Conservation (phyloP, 2,888 invertebrate species). For the Rhorus exstirpatorius region DNA sequence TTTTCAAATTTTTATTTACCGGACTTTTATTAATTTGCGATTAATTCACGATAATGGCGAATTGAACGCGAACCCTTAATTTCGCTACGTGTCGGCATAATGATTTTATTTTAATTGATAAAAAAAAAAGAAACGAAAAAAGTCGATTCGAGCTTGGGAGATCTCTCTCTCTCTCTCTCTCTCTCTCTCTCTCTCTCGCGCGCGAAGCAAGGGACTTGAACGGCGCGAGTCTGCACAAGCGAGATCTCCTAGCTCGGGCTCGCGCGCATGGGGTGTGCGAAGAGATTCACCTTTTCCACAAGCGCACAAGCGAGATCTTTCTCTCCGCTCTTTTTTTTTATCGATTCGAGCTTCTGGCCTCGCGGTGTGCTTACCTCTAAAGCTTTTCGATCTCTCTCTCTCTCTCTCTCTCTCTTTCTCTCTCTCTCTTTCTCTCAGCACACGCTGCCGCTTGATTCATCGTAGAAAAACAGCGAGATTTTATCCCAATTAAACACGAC, state of each 20-base stretch:
- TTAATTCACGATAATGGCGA: too few relatives aligned
- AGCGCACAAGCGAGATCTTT: constrained; percentile 53
- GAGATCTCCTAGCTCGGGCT: constrained; percentile 23
- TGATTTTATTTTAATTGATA: not conserved
- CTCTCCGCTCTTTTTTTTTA: constrained; percentile 3
- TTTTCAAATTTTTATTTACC: too few relatives aligned
- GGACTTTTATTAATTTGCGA: too few relatives aligned
- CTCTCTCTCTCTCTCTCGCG: not conserved
- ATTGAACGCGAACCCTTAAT: too few relatives aligned
- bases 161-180: not conserved
- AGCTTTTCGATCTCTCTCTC: constrained; percentile 61
- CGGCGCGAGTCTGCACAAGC: constrained; percentile 29
- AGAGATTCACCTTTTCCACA: constrained; percentile 47
- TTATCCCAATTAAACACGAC: constrained; percentile 82
- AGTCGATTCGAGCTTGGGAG: not conserved
- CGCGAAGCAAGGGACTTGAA: constrained; percentile 1
- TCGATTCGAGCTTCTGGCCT: constrained; percentile 49
- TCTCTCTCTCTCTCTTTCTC: constrained; percentile 39
- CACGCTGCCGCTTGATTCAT: constrained; percentile 76
- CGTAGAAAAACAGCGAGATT: constrained; percentile 81
- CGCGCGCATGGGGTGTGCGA: not conserved
- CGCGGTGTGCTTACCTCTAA: constrained; percentile 52
- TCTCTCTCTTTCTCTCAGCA: constrained; percentile 25
- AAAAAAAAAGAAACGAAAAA: not conserved
- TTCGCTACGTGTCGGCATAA: too few relatives aligned